Conservation (phyloP, 2,797 vertebrate species). For the Macrochelys suwanniensis region DNA sequence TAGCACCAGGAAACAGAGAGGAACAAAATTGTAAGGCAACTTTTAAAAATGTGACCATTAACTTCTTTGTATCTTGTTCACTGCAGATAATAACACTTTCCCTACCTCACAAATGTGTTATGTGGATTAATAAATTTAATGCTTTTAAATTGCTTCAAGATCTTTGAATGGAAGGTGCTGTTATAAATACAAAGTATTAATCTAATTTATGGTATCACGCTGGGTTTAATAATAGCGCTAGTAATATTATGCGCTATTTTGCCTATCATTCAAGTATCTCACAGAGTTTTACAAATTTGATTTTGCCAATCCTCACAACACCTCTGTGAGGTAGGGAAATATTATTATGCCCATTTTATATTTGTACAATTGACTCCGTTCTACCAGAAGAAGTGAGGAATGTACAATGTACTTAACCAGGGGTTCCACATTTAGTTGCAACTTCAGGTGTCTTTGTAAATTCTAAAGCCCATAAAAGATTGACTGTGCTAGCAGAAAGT, state of each 20-base stretch:
- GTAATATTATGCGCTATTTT: not conserved
- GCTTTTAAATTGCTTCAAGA: not conserved
- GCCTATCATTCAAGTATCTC: not conserved
- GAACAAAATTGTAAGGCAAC: not conserved
- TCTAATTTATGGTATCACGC: not conserved
- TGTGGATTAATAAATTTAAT: not conserved
- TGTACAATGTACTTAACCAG: not conserved
- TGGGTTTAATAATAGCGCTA: not conserved
- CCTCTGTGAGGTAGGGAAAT: not conserved
- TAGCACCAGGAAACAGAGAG: not conserved
- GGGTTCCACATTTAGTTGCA: not conserved
- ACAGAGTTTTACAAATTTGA: not conserved
- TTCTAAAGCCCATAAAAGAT: not conserved
- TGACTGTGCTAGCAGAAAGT: conserved; percentile 2
- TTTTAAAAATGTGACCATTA: not conserved
- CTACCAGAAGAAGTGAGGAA: not conserved
- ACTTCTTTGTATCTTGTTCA: not conserved
- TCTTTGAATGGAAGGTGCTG: not conserved
- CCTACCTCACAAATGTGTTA: not conserved
- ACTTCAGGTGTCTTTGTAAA: not conserved
- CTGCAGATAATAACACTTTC: not conserved
- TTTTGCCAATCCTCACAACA: not conserved
- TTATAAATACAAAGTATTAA: not conserved
- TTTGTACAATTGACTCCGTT: not conserved
- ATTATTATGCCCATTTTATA: not conserved